These are phyloP conservation scores for Epizoanthus ramosus DNA, from an alignment of 92 coral and sea anemone genomes.

Conservation along the genomic window DNA sequence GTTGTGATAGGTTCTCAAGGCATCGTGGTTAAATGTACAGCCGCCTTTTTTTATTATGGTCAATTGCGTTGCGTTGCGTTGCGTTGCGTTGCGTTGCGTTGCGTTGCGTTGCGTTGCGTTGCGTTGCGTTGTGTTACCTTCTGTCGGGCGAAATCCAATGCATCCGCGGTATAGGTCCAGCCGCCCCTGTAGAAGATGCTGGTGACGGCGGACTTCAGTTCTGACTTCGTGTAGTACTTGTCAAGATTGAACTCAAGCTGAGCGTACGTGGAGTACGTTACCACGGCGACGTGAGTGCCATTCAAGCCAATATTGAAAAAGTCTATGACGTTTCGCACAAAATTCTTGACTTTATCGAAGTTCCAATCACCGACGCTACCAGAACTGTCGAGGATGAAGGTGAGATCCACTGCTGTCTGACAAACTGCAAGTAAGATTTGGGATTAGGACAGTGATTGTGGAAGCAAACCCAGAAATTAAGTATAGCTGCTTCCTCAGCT, in stretches of 20 bases:
- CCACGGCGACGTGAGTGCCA: conserved; percentile 89
- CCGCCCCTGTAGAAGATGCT: conserved; percentile 65
- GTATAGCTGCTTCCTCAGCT: too few species aligned
- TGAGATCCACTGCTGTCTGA: conserved; percentile 93
- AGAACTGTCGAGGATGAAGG: conserved; percentile 86
- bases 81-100: not conserved
- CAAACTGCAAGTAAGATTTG: conserved; percentile 65
- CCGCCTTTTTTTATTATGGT: too few species aligned
- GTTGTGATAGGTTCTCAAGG: too few species aligned
- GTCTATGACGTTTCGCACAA: conserved; percentile 86
- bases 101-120: not conserved
- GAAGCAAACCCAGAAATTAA: too few species aligned
- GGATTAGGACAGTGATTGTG: not conserved
- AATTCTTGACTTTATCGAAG: conserved; percentile 72
- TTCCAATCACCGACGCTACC: conserved; percentile 82
- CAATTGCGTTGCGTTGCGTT: too few species aligned
- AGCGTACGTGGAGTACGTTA: conserved; percentile 67
- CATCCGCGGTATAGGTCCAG: conserved; percentile 87
- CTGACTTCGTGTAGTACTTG: conserved; percentile 59
- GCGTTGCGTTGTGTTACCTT: conserved; percentile 34
- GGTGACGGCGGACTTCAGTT: conserved; percentile 67
- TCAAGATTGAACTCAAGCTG: conserved; percentile 68
- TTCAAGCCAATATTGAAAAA: conserved; percentile 88
- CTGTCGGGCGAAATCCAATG: conserved; percentile 64
- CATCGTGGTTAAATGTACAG: too few species aligned